A percentile compares a stretch with the other conserved stretches of the same genome.
These are phyloP conservation scores for Latrodectus elegans DNA, from an alignment of 2,888 invertebrate genomes.

Conservation along the genomic window DNA sequence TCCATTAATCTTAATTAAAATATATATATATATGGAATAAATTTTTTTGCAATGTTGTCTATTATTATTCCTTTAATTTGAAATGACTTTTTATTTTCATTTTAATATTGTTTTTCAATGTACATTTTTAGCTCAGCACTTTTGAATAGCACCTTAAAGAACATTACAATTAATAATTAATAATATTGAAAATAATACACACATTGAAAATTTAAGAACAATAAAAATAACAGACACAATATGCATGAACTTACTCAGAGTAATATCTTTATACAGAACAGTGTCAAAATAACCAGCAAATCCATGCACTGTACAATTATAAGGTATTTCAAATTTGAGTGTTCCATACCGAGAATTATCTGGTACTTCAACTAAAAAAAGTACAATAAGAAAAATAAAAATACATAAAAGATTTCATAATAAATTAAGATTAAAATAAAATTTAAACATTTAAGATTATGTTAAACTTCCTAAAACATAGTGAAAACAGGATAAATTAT, in stretches of 20 bases:
- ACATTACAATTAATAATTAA: not conserved
- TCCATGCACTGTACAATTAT: conserved; percentile 90
- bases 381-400: not conserved
- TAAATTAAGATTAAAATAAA: no score
- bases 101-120: no score
- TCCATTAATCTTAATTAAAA: no score
- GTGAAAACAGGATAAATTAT: no score
- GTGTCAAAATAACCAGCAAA: conserved; percentile 97
- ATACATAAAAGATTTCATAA: no score
- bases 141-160: not conserved
- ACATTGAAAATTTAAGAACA: not conserved
- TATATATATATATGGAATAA: no score
- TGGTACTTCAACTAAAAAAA: conserved; percentile 74
- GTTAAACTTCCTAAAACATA: no score
- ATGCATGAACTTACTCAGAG: conserved; percentile 80
- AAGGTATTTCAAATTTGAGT: conserved; percentile 82
- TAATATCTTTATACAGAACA: conserved; percentile 87
- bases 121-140: no score
- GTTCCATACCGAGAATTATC: conserved; percentile 85
- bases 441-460: no score
- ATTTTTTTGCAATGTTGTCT: no score
- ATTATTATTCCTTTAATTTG: no score
- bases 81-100: no score
- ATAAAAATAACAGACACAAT: not conserved
- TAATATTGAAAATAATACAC: not conserved